Conservation (phyloP, 2,797 vertebrate genomes). For the Psittacula echo region DNA sequence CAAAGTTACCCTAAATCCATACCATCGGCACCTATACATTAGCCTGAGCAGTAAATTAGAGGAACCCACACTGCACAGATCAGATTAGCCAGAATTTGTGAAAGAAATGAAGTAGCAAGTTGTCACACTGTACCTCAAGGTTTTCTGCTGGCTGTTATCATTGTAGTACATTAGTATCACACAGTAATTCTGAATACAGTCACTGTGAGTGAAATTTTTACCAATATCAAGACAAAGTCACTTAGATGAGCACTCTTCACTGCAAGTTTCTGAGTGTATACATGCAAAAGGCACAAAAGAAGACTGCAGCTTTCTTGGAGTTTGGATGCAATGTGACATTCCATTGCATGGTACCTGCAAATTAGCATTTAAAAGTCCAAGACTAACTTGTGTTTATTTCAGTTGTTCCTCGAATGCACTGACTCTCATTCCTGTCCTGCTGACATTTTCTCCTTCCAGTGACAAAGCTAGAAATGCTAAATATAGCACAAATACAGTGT, state of each 20-base stretch:
- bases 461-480: neutral
- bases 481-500: neutral
- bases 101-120: neutral
- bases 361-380: neutral
- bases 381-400: neutral
- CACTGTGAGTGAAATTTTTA: neutral
- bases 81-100: neutral
- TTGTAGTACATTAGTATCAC: neutral
- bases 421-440: neutral
- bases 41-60: neutral
- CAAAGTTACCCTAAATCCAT: neutral
- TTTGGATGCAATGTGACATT: neutral
- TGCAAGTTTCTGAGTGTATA: neutral
- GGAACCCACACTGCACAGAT: neutral
- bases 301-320: accelerated
- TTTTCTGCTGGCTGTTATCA: neutral
- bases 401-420: neutral
- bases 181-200: neutral
- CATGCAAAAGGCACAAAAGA: neutral
- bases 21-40: accelerated
- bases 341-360: neutral
- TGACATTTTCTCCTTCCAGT: neutral
- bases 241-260: neutral
- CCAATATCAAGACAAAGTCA: neutral
- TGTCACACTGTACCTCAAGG: neutral